Base-by-base conservation (phyloP, 2,888 invertebrate species). In the Caenorhabditis drosophilae region DNA sequence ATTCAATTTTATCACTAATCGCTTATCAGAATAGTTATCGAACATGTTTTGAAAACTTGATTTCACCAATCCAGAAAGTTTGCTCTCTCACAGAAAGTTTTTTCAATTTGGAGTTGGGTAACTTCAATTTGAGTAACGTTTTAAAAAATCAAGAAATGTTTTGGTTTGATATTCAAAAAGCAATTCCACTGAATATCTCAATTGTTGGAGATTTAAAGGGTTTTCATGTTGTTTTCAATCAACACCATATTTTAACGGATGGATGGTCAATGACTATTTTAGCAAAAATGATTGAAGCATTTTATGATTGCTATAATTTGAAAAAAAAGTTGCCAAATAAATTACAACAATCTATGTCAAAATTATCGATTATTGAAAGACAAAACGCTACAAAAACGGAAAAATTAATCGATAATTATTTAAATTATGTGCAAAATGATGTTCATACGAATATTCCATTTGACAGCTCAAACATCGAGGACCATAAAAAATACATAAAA, bases 221-320 rank as follows among this genome's bases (percentile, higher is more conserved):
- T 34, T 38, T 63, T 57, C 53, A 63, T 49, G 53, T 66, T 23
- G 31, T 79, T 18, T 63, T 80, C 68, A 69, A 67, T 41, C 76
- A 77, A 56, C 78, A 79, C 36, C 81, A 81, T 46, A 81, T 81
- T 44, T 46, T 81, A 27, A 81, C 80, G 2, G 81, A 81, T 45
- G 81, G 81, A 18, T 81, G 79, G 79, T 81, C 80, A 20, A 79
- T 81, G 73, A 78, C 77, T 22, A 68, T 81, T 18, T 64, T 81
- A 15, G 79, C 81, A 1, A 54, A 67, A 31, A 66, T 36, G 2
- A 59, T 66, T 20, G 49, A 42, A 34, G 45, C 12, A 26, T 26
- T 66, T n/a, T 64, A 64, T 41, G 41, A 50, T 36, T 48, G 40
- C 1, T 57, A 53, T 26, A 26, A 20, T 27, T 12, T 20, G 27